These are phyloP conservation scores for Diplodus puntazzo DNA, from an alignment of 2,797 vertebrate genomes.

Conservation along the genomic window DNA sequence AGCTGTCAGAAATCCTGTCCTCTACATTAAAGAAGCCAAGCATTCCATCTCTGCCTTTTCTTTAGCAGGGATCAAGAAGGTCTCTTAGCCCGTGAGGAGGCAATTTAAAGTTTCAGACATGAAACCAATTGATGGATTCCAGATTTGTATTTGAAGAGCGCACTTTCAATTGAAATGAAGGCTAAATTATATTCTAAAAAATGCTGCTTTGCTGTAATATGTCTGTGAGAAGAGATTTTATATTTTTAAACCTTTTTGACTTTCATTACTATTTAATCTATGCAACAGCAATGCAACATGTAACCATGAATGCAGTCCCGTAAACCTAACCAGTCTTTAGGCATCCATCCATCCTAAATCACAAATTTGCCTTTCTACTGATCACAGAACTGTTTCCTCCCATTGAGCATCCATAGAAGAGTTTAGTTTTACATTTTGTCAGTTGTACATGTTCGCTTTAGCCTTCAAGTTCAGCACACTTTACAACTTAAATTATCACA, in stretches of 20 bases:
- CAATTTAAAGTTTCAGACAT: conserved; percentile 25
- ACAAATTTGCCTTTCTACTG: too few species aligned
- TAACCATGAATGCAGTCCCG: background rate
- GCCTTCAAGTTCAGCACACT: background rate
- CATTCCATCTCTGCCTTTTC: conserved; percentile 32
- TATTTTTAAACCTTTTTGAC: background rate
- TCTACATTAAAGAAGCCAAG: conserved; percentile 45
- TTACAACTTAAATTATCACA: background rate
- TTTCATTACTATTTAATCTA: background rate
- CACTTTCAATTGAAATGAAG: conserved; percentile 16
- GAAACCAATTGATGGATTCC: background rate
- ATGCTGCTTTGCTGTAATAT: background rate
- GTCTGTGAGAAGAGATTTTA: background rate
- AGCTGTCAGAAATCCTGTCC: conserved; percentile 49
- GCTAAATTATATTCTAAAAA: conserved; percentile 13
- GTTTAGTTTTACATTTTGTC: background rate
- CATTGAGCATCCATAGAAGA: background rate
- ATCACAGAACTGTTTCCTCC: background rate
- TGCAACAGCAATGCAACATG: background rate
- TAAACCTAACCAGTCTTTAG: background rate
- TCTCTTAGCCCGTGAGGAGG: conserved; percentile 34
- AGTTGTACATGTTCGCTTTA: background rate
- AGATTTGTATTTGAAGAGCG: conserved; percentile 17
- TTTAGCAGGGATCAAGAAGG: conserved; percentile 28
- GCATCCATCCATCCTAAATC: background rate